Conservation (phyloP, 2,797 vertebrate species). For the Sebastes steindachneri region DNA sequence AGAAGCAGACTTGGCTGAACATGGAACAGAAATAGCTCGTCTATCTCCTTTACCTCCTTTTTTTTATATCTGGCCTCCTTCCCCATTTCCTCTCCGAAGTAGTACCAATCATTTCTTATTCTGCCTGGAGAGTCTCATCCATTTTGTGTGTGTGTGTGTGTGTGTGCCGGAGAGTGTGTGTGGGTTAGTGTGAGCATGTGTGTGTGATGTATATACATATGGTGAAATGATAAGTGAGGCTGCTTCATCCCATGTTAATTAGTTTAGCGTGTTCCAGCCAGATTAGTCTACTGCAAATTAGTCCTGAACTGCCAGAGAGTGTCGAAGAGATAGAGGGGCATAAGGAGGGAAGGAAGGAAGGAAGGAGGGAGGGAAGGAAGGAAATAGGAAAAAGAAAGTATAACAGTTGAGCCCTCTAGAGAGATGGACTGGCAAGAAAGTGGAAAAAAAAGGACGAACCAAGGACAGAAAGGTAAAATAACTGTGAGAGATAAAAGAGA, state of each 20-base stretch:
- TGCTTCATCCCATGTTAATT: slow-evolving; percentile 74
- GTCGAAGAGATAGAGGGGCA: slow-evolving; percentile 18
- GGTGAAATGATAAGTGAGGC: slow-evolving; percentile 71
- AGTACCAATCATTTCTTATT: slow-evolving; percentile 69
- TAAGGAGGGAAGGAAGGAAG: neutral
- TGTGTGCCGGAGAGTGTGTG: neutral
- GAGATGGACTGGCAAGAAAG: slow-evolving; percentile 7
- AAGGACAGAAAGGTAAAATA: slow-evolving; percentile 40
- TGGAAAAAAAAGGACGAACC: slow-evolving; percentile 31
- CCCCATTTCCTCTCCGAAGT: slow-evolving; percentile 70
- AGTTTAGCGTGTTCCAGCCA: slow-evolving; percentile 66
- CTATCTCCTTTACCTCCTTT: slow-evolving; percentile 44
- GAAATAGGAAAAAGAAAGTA: neutral
- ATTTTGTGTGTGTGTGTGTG: slow-evolving; percentile 28
- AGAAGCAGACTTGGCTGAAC: slow-evolving; percentile 50
- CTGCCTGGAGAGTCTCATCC: slow-evolving; percentile 64
- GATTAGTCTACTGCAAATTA: slow-evolving; percentile 70
- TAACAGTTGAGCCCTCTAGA: neutral
- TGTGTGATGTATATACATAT: slow-evolving; percentile 68
- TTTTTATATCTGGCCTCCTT: slow-evolving; percentile 78
- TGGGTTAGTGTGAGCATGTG: neutral
- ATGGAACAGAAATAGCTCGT: slow-evolving; percentile 62
- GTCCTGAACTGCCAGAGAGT: slow-evolving; percentile 50
- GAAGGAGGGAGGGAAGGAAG: neutral
- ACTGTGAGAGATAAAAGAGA: slow-evolving; percentile 38